A percentile compares a stretch with the other conserved stretches of the same genome.
These are phyloP conservation scores for Neosilurus hyrtlii DNA, from an alignment of 2,797 vertebrate species.

Conservation along the genomic window DNA sequence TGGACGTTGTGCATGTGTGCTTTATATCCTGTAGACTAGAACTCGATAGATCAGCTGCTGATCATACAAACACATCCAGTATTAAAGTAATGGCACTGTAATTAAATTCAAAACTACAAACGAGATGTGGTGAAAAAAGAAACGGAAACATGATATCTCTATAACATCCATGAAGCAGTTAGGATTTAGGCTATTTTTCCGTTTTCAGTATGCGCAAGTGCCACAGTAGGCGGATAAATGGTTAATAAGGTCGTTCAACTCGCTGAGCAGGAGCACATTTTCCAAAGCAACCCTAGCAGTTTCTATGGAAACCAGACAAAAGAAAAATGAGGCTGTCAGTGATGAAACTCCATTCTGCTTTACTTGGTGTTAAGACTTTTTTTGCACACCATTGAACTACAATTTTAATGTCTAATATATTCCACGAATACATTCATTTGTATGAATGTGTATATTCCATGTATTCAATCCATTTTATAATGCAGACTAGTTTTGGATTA, in stretches of 20 bases:
- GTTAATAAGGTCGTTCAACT: constrained; percentile 68
- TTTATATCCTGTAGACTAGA: not conserved
- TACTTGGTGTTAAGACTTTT: not conserved
- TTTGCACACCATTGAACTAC: constrained; percentile 4
- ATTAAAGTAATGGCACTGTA: not conserved
- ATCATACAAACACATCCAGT: not conserved
- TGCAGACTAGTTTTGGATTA: no score
- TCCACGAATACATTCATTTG: not conserved
- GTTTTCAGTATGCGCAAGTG: constrained; percentile 40
- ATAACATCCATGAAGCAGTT: constrained; percentile 23
- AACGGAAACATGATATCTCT: not conserved
- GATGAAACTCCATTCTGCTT: constrained; percentile 37
- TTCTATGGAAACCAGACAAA: constrained; percentile 67
- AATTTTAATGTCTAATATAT: not conserved
- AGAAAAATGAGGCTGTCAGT: constrained; percentile 68
- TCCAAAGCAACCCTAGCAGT: constrained; percentile 67
- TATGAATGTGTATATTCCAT: no score
- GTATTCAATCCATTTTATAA: no score
- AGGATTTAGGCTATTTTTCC: constrained; percentile 10
- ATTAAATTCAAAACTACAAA: constrained; percentile 11
- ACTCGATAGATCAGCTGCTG: not conserved
- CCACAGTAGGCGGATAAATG: constrained; percentile 60
- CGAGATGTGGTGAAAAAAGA: not conserved
- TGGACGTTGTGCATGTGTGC: not conserved
- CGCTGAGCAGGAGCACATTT: constrained; percentile 66